Percentiles rank a stretch among this genome's conserved stretches.
phyloP scores from a whole-genome alignment of 2,113 vertebrate species.

The Clarias magur region DNA sequence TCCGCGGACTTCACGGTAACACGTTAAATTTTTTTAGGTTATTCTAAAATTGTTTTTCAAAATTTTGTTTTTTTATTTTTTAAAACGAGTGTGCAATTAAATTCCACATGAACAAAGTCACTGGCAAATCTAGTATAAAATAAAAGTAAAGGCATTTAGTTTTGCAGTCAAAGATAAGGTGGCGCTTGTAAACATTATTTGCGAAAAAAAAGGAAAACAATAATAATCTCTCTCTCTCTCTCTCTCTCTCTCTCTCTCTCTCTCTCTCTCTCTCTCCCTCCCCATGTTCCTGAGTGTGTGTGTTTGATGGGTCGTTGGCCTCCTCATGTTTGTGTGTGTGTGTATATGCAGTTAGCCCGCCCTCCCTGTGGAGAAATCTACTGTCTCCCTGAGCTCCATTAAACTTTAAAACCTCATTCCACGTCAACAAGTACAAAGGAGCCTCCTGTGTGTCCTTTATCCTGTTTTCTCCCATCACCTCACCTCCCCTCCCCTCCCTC shows the following conservation, averaged over 20 bases:
- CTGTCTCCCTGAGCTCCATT: slow-evolving; percentile 37
- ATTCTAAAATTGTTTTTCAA: too few species aligned
- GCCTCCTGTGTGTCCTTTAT: slow-evolving; percentile 9
- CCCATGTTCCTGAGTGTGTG: slow-evolving; percentile 2
- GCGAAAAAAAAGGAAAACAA: too few species aligned
- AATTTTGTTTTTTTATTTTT: too few species aligned
- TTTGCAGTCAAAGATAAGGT: too few species aligned
- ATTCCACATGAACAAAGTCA: too few species aligned
- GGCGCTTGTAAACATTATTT: too few species aligned
- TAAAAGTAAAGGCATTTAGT: too few species aligned
- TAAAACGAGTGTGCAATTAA: too few species aligned
- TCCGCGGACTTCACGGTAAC: too few species aligned
- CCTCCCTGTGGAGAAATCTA: slow-evolving; percentile 30
- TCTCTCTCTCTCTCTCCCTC: neutral
- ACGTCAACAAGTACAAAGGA: slow-evolving; percentile 46
- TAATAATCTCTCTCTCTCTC: neutral
- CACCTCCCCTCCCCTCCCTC: neutral
- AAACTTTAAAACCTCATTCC: slow-evolving; percentile 51
- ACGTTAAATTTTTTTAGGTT: too few species aligned
- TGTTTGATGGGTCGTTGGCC: neutral
- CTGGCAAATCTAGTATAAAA: too few species aligned
- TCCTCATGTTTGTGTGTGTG: neutral
- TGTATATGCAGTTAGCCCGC: neutral
- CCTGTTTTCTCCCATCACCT: slow-evolving; percentile 7
- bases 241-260: neutral